These are phyloP conservation scores for Eupleurogrammus muticus DNA, from an alignment of 2,797 vertebrate species.

Conservation along the genomic window DNA sequence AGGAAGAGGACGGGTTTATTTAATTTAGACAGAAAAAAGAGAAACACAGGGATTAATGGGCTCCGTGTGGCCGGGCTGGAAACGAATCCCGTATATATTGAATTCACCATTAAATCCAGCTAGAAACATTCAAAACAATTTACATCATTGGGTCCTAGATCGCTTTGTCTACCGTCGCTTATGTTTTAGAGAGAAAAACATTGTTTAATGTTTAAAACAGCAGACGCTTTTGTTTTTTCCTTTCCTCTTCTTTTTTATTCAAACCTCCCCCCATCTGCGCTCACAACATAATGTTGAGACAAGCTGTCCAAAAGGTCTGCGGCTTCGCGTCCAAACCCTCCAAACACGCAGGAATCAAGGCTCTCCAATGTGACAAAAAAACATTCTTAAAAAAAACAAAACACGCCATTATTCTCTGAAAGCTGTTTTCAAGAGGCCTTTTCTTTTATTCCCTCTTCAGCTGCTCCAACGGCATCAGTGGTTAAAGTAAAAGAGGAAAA, in stretches of 20 bases:
- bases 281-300: conserved; percentile 55
- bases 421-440: neutral
- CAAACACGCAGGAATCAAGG: conserved; percentile 10
- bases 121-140: neutral
- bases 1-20: neutral
- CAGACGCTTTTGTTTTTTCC: too few species aligned
- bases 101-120: too few species aligned
- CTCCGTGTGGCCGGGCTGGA: neutral
- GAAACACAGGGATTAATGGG: neutral
- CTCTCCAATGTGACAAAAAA: conserved; percentile 9
- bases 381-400: neutral
- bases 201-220: too few species aligned
- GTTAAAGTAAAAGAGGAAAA: neutral
- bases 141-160: too few species aligned
- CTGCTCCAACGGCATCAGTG: neutral
- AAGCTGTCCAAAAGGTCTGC: conserved; percentile 61
- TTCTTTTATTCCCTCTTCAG: neutral
- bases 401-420: neutral
- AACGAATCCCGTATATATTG: too few species aligned
- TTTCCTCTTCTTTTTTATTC: neutral
- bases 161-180: neutral
- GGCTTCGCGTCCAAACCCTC: conserved; percentile 1
- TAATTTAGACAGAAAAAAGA: neutral
- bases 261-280: conserved; percentile 44
- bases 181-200: neutral